These are phyloP conservation scores for Phasia obesa DNA, from an alignment of 2,888 invertebrate species.

Conservation along the genomic window DNA sequence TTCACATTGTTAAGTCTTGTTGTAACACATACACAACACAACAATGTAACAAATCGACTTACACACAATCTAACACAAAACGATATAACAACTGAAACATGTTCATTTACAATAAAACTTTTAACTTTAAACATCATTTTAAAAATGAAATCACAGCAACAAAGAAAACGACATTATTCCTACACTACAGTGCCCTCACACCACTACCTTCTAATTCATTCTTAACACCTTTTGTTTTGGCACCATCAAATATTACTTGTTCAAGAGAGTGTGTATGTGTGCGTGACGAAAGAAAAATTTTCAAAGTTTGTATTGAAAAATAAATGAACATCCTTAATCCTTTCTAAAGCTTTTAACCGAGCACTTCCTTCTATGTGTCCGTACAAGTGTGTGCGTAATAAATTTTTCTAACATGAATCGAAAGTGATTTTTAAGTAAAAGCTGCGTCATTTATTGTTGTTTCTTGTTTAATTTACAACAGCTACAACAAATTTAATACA, in stretches of 20 bases:
- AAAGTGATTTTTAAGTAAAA: slow-evolving; percentile 73
- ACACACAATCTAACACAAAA: slow-evolving; percentile 65
- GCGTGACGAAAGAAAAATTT: slow-evolving; percentile 50
- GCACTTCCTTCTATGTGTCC: slow-evolving; percentile 9
- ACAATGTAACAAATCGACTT: slow-evolving; percentile 70
- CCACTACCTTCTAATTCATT: slow-evolving; percentile 7
- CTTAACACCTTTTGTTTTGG: slow-evolving; percentile 45
- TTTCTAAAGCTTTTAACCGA: slow-evolving; percentile 61
- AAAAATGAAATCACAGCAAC: slow-evolving; percentile 34
- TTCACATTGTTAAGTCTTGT: slow-evolving; percentile 54
- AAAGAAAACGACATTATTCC: slow-evolving; percentile 13
- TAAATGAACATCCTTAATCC: slow-evolving; percentile 70
- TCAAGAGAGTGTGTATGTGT: slow-evolving; percentile 2
- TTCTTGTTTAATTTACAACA: slow-evolving; percentile 39
- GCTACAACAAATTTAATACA: slow-evolving; percentile 46
- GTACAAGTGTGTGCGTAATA: slow-evolving; percentile 29
- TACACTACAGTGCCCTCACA: slow-evolving; percentile 10
- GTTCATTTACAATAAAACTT: slow-evolving; percentile 69
- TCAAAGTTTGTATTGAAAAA: slow-evolving; percentile 55
- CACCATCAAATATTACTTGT: slow-evolving; percentile 8
- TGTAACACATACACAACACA: slow-evolving; percentile 18
- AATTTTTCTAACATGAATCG: slow-evolving; percentile 62
- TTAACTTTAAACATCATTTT: slow-evolving; percentile 69
- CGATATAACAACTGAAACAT: slow-evolving; percentile 57
- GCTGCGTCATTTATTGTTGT: slow-evolving; percentile 70